Evolutionary conservation across 2,888 invertebrate species (phyloP), one percentile per base, ranked within the genome.

Genomic region (Colletes collaris): DNA sequence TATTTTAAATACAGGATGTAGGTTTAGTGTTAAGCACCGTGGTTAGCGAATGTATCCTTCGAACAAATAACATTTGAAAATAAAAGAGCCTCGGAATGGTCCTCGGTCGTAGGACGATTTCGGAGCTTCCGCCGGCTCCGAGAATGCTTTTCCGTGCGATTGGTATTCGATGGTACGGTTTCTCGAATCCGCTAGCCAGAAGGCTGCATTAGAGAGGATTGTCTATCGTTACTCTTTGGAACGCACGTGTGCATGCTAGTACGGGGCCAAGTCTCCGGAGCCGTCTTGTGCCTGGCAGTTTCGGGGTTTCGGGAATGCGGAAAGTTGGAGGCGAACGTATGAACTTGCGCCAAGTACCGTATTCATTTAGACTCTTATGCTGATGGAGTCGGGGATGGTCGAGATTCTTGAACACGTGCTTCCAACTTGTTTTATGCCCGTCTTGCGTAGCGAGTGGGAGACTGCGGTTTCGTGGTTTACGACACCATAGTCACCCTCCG

Each of bases 311-410:
- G 19, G 16, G 27, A 77, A 46, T 50, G 78, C 56, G n/a, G 52
- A 8, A 70, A 70, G 49, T 77, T 77, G 10, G n/a, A 7, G 55
- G 27, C 19, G 70, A 77, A 58, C 35, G 58, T 50, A 4, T 16
- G 44, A 72, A 77, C 67, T 79, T 55, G 65, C 35, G 64, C 55
- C 71, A 35, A 71, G 77, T 53, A 4, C 27, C 50, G 70, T 56
- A 64, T 79, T 79, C 64, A 59, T 60, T 69, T 65, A 56, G 50
- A 65, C 16, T 46, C 65, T 60, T 76, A 69, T 64, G 35, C 16
- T 50, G 65, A 76, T 53, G 53, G 37, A 46, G 59, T 64, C 37
- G 10, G 8, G 64, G 46, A 60, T 55, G 19, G 55, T 35, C 27
- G 68, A 68, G 65, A 76, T 76, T 69, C 69, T 60, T 64, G 55